Evolutionary conservation across 2,113 vertebrate species (phyloP), one percentile per base, ranked within the genome.

Genomic region (Tragelaphus strepsiceros): DNA sequence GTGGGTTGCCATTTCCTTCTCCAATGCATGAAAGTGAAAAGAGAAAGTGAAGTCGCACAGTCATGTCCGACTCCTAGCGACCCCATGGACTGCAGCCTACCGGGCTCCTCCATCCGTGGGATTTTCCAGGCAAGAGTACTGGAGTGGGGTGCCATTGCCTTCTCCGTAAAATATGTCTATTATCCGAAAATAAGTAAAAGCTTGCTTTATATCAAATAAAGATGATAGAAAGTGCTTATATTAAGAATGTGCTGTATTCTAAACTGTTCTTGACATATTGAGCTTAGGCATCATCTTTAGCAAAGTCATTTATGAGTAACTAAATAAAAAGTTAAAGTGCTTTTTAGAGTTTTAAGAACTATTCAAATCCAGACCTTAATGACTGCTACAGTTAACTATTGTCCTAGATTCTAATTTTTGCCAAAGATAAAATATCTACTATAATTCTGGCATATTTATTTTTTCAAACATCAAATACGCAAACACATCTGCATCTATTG

Each of bases 401-500:
- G 39, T 77, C 22, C 6, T 26, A 77, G 12, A 39, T 12, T 26
- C 6, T 43, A 77, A 15, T 77, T 77, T 43, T 77, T 26, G 39
- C 71, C 22, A 77, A n/a, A 43, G 6, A 26, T 77, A 77, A 77
- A 77, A 77, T 7, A 77, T 15, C 22, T 77, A 43, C 30, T 77
- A 43, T 77, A 77, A 77, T 77, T 77, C 71, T 15, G 71, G 39
- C 22, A 43, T 77, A 77, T 43, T 77, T 43, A 26, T 26, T 43
- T 43, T 77, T 77, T 77, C 35, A 43, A 43, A 77, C 3, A 43
- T 15, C 71, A 77, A 77, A 77, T 77, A 43, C 7, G 39, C 71
- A 77, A 77, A 77, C 6, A 74, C 71, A 39, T 43, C 39, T 0
- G 0, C 21, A 77, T 77, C 35, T 6, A 77, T 14, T 77, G 12